phyloP scores from a whole-genome alignment of 30 jellyfish, hydroid and myxozoan species.

The Hydra vulgaris region DNA sequence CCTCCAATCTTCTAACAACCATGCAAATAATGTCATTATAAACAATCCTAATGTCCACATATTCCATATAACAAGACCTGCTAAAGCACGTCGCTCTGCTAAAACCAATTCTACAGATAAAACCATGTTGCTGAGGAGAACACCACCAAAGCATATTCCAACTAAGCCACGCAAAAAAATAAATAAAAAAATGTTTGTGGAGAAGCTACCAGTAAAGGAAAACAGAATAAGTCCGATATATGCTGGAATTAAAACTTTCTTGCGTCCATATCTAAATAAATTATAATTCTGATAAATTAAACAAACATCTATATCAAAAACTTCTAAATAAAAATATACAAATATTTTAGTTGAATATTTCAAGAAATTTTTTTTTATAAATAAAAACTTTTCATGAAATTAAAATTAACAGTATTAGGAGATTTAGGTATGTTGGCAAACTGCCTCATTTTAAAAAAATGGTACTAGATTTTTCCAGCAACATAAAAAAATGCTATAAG shows the following conservation, averaged over 20 bases:
- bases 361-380: too few relatives aligned
- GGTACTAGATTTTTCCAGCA: too few relatives aligned
- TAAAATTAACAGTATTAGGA: too few relatives aligned
- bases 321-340: too few relatives aligned
- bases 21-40: constrained; percentile 53
- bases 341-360: too few relatives aligned
- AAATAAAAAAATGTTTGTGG: constrained; percentile 14
- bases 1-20: constrained; percentile 68
- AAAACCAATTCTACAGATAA: constrained; percentile 83
- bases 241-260: not conserved
- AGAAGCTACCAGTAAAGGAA: constrained; percentile 7
- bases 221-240: not conserved
- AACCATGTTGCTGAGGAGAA: constrained; percentile 50
- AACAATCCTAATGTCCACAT: constrained; percentile 63
- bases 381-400: too few relatives aligned
- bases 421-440: too few relatives aligned
- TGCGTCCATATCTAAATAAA: constrained; percentile 15
- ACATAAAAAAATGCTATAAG: too few relatives aligned
- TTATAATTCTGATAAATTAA: too few relatives aligned
- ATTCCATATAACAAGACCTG: constrained; percentile 72
- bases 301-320: too few relatives aligned
- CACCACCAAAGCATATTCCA: constrained; percentile 22
- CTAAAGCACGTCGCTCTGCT: constrained; percentile 59
- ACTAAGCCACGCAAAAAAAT: constrained; percentile 4
- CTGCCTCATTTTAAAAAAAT: too few relatives aligned